Conservation (phyloP, 2,113 vertebrate species). For the Aegithalos caudatus region DNA sequence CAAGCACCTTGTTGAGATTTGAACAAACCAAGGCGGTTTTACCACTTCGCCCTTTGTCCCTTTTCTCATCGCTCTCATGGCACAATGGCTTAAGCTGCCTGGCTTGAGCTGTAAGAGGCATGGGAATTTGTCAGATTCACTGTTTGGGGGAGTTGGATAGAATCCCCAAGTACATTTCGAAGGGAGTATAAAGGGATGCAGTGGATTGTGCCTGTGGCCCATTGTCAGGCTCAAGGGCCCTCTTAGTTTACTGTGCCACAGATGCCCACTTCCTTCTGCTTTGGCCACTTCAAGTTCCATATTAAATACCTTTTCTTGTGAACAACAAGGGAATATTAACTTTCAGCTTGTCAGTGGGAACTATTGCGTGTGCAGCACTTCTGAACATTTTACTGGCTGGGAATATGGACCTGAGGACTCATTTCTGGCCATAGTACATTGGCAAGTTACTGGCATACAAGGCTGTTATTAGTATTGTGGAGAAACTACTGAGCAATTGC, state of each 20-base stretch:
- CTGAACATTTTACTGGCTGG: background rate
- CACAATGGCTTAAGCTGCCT: background rate
- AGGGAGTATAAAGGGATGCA: background rate
- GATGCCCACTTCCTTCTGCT: background rate
- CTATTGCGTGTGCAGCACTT: background rate
- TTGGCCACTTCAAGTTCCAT: background rate
- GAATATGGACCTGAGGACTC: background rate
- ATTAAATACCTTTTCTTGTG: background rate
- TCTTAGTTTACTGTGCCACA: background rate
- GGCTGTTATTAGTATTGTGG: background rate
- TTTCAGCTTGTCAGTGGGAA: background rate
- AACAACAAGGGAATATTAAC: background rate
- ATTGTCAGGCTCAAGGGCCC: background rate
- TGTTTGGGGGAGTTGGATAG: background rate
- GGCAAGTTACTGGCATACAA: background rate
- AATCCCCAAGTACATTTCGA: accelerated
- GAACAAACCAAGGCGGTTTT: background rate
- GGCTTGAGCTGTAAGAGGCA: background rate
- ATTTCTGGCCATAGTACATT: background rate
- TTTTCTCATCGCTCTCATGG: background rate
- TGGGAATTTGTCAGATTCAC: accelerated
- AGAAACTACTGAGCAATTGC: background rate
- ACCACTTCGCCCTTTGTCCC: background rate
- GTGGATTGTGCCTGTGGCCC: background rate
- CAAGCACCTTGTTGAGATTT: background rate